Percentiles rank a stretch among this genome's conserved stretches.
Evolutionary conservation across 2,888 invertebrate species (phyloP).

Genomic region (Dryobotodes eremita): DNA sequence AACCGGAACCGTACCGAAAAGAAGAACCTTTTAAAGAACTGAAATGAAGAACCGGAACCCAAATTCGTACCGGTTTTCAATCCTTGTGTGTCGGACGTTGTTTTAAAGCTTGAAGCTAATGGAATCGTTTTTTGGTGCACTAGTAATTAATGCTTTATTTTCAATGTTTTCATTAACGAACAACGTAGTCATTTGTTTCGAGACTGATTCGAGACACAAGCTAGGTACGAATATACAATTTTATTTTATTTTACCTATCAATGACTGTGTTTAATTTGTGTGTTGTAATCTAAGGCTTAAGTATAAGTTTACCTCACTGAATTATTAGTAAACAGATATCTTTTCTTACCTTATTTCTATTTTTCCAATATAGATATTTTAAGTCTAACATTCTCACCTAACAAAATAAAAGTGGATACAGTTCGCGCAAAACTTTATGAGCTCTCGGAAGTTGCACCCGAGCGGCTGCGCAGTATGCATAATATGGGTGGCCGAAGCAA

Average conservation of each 20-base stretch:
- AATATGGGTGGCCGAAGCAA: no score
- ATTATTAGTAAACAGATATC: not conserved
- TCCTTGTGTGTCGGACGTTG: not conserved
- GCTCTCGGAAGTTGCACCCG: no score
- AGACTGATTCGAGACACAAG: not conserved
- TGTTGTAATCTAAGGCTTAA: not conserved
- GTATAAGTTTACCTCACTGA: not conserved
- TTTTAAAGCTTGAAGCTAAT: not conserved
- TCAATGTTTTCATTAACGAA: not conserved
- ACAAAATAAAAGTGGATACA: no score
- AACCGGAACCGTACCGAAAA: no score
- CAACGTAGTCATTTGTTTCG: slow-evolving; percentile 15
- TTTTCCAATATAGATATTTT: not conserved
- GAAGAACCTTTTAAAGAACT: no score
- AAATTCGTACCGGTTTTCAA: no score
- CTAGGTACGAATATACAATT: not conserved
- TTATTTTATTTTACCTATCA: not conserved
- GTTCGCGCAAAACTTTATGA: no score
- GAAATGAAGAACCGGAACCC: no score
- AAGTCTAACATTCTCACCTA: no score
- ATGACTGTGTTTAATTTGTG: not conserved
- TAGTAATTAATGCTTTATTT: not conserved
- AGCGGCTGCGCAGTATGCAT: no score
- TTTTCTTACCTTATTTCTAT: not conserved
- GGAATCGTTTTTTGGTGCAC: not conserved